Evolutionary conservation across 2,113 vertebrate genomes (phyloP).

Genomic region (Myotis yumanensis): DNA sequence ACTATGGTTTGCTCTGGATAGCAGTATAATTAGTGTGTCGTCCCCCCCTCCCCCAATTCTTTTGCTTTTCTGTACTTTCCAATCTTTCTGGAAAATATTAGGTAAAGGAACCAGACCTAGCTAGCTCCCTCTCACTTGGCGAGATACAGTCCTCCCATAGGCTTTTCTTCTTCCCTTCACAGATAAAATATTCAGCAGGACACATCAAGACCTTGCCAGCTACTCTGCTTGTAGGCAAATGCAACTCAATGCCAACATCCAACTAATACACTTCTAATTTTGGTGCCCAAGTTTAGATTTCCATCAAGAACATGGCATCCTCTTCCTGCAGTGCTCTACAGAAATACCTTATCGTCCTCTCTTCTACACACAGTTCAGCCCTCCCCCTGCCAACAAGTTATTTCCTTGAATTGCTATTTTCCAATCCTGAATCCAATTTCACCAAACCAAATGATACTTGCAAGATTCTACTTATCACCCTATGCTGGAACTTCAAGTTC

Average conservation of each 20-base stretch:
- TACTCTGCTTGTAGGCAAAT: neutral
- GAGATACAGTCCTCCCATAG: neutral
- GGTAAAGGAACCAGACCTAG: neutral
- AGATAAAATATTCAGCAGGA: neutral
- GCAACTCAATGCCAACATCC: neutral
- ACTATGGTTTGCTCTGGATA: neutral
- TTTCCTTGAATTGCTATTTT: neutral
- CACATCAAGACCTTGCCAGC: neutral
- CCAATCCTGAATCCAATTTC: neutral
- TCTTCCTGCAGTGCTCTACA: neutral
- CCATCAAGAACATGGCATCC: neutral
- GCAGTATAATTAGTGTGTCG: neutral
- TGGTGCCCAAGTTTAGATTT: neutral
- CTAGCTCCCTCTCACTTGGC: too few relatives aligned
- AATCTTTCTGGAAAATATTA: neutral
- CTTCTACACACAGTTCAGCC: neutral
- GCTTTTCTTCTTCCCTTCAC: neutral
- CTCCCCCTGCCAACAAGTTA: neutral
- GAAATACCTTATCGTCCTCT: neutral
- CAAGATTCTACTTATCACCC: neutral
- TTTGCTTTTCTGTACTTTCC: neutral
- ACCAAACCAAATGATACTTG: neutral
- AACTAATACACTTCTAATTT: neutral
- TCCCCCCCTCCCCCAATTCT: neutral
- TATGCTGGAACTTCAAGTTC: neutral